Percentiles rank a stretch among this genome's conserved stretches.
These are phyloP conservation scores for Pseudochromis fuscus DNA, from an alignment of 2,797 vertebrate species.

Conservation along the genomic window DNA sequence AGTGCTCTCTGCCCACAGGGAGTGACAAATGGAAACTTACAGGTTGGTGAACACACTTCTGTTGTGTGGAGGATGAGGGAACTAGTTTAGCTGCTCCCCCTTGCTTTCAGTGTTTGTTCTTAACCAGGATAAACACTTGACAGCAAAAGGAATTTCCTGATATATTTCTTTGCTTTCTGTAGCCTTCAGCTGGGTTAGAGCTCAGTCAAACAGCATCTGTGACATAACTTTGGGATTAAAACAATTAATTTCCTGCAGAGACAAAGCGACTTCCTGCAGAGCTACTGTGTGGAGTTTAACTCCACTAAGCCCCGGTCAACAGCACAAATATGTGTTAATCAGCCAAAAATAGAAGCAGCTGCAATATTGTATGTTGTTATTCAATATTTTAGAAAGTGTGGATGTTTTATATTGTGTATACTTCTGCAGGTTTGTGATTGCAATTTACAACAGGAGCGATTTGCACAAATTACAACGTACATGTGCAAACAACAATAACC, in stretches of 20 bases:
- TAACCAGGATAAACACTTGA: neutral
- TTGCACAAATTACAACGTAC: no score
- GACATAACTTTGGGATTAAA: neutral
- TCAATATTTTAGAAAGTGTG: no score
- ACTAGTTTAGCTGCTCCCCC: neutral
- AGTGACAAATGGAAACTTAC: slow-evolving; percentile 7
- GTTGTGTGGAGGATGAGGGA: slow-evolving; percentile 15
- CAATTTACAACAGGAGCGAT: no score
- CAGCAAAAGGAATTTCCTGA: neutral
- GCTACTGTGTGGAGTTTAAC: neutral
- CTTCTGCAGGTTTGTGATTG: no score
- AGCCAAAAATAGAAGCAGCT: no score
- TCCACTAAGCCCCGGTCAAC: neutral
- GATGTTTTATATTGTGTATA: no score
- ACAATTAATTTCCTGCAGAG: neutral
- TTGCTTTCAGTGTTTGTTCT: neutral
- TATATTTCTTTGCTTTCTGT: no score
- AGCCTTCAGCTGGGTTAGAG: no score
- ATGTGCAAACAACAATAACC: no score
- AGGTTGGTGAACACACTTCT: slow-evolving; percentile 51
- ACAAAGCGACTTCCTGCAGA: neutral
- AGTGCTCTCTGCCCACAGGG: slow-evolving; percentile 20
- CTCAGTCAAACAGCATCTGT: neutral
- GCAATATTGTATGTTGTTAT: no score
- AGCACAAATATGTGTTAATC: no score